A percentile compares a stretch with the other conserved stretches of the same genome.
These are phyloP conservation scores for Belgica antarctica DNA, from an alignment of 2,888 invertebrate genomes.

Conservation along the genomic window DNA sequence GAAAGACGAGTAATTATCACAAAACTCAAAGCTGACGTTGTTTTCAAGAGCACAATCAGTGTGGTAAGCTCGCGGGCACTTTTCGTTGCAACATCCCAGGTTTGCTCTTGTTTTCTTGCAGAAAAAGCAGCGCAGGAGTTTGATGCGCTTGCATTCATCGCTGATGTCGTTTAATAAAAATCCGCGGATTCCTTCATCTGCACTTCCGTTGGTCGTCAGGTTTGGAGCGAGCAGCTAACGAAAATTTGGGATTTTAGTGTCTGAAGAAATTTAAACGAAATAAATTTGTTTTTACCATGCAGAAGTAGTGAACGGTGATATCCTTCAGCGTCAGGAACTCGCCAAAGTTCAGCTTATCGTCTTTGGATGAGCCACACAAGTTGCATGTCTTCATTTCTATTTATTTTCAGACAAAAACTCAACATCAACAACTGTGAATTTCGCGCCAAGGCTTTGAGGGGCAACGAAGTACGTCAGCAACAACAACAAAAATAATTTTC, in stretches of 20 bases:
- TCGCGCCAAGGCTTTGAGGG: not conserved
- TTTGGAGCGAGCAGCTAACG: constrained; percentile 17
- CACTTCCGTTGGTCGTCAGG: not conserved
- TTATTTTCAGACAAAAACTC: too few species aligned
- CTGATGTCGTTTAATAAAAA: not conserved
- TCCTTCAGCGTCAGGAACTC: not conserved
- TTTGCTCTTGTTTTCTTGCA: constrained; percentile 18
- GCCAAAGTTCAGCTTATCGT: not conserved
- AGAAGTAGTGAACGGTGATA: constrained; percentile 9
- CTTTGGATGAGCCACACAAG: not conserved
- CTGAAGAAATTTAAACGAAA: not conserved
- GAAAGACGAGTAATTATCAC: not conserved
- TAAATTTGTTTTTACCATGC: constrained; percentile 26
- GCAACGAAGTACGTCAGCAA: not conserved
- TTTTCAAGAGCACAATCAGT: not conserved
- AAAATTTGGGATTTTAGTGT: not conserved
- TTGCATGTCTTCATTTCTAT: not conserved
- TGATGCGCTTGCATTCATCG: not conserved
- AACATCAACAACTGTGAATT: not conserved
- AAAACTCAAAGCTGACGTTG: not conserved
- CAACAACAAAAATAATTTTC: not conserved
- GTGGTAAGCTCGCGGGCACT: not conserved
- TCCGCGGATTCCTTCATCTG: constrained; percentile 21
- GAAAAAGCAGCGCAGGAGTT: not conserved
- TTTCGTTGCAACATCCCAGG: not conserved